Base-by-base conservation (phyloP, 2,888 invertebrate genomes). In the Calephelis perditalis region DNA sequence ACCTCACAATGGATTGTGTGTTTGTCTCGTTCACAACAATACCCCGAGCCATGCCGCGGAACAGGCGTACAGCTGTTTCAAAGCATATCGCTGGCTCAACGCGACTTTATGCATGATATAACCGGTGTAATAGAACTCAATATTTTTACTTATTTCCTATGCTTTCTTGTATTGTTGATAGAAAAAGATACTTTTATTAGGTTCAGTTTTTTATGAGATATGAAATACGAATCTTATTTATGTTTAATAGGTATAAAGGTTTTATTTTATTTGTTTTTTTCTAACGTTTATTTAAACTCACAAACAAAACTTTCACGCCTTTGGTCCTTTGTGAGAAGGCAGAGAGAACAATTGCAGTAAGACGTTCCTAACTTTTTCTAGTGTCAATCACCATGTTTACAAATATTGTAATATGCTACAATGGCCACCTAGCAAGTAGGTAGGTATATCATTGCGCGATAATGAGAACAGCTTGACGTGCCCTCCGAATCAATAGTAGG, bases 51-150 rank as follows among this genome's bases (percentile, higher is more conserved):
- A 73, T 70, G 71, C 74, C 73, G 76, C 75, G 78, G 79, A 76
- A 77, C 81, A 74, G 71, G 72, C 76, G 79, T 79, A 83, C 86
- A 87, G 86, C 88, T 88, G 88, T 81, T 82, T 75, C 73, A 75
- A 76, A 77, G 79, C 82, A 81, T 76, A 80, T 76, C 77, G 77
- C 73, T 72, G 73, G 70, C 77, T 77, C 77, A 70, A 76, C 77
- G 77, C 76, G 67, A 69, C 71, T 73, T 72, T 68, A 72, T 73
- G 76, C 74, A 74, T 83, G 80, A 81, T 84, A 83, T 85, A 85
- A 85, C 81, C 71, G 75, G 75, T 77, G 78, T 81, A 81, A 72
- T 69, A 71, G 69, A 66, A 68, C 67, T 67, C 64, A 63, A 61
- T 68, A 66, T 68, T 71, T 69, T 68, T 67, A 65, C 69, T 69